Conservation (phyloP, 2,797 vertebrate genomes). For the Pseudopleuronectes americanus region DNA sequence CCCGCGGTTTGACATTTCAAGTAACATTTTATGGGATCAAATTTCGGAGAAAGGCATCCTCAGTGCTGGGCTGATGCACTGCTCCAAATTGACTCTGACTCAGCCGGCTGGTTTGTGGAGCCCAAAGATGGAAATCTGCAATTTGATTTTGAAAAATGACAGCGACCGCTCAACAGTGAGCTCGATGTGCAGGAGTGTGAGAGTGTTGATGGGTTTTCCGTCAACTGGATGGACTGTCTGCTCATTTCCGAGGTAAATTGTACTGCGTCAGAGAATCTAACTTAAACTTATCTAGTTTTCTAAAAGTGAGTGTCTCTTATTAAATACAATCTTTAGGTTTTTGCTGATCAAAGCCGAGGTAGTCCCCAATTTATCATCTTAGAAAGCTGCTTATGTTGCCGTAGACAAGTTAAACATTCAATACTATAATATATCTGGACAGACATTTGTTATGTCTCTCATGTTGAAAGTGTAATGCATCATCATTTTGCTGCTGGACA, state of each 20-base stretch:
- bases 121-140: conserved; percentile 58
- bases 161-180: conserved; percentile 33
- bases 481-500: not conserved
- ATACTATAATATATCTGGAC: not conserved
- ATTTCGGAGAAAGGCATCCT: conserved; percentile 34
- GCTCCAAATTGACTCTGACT: conserved; percentile 61
- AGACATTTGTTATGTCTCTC: not conserved
- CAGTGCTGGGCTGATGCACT: conserved; percentile 20
- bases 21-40: conserved; percentile 59
- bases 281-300: too few species aligned
- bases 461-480: not conserved
- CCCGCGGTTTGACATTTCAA: conserved; percentile 65
- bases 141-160: conserved; percentile 57
- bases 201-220: conserved; percentile 3
- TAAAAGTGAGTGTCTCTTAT: not conserved
- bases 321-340: not conserved
- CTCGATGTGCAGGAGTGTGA: conserved; percentile 30
- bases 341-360: not conserved
- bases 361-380: conserved; percentile 1
- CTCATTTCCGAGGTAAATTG: not conserved
- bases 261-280: too few species aligned
- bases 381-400: conserved; percentile 6
- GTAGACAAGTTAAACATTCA: not conserved
- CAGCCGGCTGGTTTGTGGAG: conserved; percentile 37
- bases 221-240: not conserved